phyloP scores from a whole-genome alignment of 2,797 vertebrate genomes.

The Trachurus trachurus region DNA sequence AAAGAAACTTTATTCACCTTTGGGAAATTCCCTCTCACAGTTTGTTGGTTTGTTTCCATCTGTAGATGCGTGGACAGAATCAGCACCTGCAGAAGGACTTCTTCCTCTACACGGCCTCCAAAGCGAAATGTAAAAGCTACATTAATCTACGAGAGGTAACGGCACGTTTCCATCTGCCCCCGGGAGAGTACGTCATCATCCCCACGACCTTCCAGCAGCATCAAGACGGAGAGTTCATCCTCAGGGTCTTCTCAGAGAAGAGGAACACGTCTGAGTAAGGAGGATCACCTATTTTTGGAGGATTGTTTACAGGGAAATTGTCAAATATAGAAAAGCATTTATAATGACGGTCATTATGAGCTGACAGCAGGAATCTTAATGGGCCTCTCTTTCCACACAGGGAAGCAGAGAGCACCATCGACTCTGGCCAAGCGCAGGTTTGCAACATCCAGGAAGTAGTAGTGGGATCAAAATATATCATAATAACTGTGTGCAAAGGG shows the following conservation, averaged over 20 bases:
- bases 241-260: constrained; percentile 98
- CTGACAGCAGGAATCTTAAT: not conserved
- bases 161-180: constrained; percentile 92
- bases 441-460: constrained; percentile 61
- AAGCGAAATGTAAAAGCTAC: constrained; percentile 92
- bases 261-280: constrained; percentile 92
- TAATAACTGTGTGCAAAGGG: constrained; percentile 2
- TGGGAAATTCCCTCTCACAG: not conserved
- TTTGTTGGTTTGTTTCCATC: not conserved
- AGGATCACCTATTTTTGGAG: constrained; percentile 67
- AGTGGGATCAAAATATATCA: not conserved
- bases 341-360: not conserved
- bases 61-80: constrained; percentile 91
- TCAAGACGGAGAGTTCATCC: constrained; percentile 95
- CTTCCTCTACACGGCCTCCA: constrained; percentile 96
- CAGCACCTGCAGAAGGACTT: constrained; percentile 96
- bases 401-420: constrained; percentile 88
- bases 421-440: constrained; percentile 86
- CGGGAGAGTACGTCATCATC: constrained; percentile 93
- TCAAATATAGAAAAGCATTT: not conserved
- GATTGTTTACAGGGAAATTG: constrained; percentile 11
- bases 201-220: constrained; percentile 95
- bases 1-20: not conserved
- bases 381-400: constrained; percentile 75
- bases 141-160: constrained; percentile 97